Evolutionary conservation across 2,888 invertebrate genomes (phyloP), one percentile per base, ranked within the genome.

Genomic region (Drosophila siamana): DNA sequence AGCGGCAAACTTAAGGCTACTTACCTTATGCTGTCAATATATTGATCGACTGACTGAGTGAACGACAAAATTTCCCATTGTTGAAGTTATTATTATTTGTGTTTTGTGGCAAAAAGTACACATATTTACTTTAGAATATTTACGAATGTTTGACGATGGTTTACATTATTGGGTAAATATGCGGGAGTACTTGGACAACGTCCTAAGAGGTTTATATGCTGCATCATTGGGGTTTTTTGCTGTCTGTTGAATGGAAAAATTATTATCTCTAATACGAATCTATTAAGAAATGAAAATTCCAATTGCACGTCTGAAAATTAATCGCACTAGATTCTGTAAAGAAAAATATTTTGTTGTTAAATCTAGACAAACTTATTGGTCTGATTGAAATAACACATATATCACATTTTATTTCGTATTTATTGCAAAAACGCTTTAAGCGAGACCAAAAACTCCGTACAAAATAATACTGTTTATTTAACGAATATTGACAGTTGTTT

Each of bases 111-210:
- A 9, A 26, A 36, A 26, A 38, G 30, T 24, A 56, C n/a, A 33
- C n/a, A 11, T 33, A 11, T 33, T 33, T 33, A 33, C 33, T n/a
- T 33, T 33, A 55, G 15, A 24, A 46, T 15, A 36, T 22, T 28
- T 24, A 15, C 22, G 8, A 44, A 50, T 13, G 22, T 22, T 11
- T 8, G 24, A 9, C 6, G 30, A 9, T 19, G 44, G 46, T 41
- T 51, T 40, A 41, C 15, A 26, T 36, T 66, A 69, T 61, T 56
- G 59, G 8, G 15, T 24, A 62, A 62, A 61, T 36, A 62, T 41
- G 43, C 30, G 36, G 6, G 11, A 11, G 43, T 26, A 55, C 15
- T 9, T 52, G 22, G 4, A 8, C 8, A 2, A 57, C 41, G 11
- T 4, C 47, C 47, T 5, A 8, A 40, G 40, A 26, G 51, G 5